These are phyloP conservation scores for Burhinus bistriatus DNA, from an alignment of 2,113 vertebrate species.

Conservation along the genomic window DNA sequence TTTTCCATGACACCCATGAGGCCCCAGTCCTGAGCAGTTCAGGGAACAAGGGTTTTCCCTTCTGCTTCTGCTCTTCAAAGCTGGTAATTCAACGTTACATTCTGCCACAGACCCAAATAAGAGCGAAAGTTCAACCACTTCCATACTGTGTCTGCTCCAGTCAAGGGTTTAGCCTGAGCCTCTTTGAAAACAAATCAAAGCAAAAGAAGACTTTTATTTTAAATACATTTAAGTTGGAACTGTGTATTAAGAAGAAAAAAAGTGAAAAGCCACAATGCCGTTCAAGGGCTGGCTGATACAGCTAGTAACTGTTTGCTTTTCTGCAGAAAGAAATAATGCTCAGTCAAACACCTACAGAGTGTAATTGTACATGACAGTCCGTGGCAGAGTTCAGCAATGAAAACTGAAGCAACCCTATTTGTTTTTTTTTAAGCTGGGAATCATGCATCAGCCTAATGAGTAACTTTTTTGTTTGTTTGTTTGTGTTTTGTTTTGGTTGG, in stretches of 20 bases:
- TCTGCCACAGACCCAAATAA: background rate
- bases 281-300: background rate
- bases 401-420: background rate
- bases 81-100: background rate
- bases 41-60: background rate
- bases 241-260: background rate
- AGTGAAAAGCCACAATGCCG: background rate
- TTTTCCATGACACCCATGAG: background rate
- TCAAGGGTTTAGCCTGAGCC: background rate
- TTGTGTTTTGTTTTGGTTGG: conserved; percentile 45
- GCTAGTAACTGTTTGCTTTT: background rate
- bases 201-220: background rate
- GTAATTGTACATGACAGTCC: conserved; percentile 31
- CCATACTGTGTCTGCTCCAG: background rate
- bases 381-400: conserved; percentile 41
- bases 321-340: background rate
- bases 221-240: background rate
- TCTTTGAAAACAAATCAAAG: background rate
- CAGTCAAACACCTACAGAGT: background rate
- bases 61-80: background rate
- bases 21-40: background rate
- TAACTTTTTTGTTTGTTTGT: conserved; percentile 55
- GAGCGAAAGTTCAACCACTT: conserved; percentile 29
- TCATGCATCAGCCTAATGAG: conserved; percentile 10
- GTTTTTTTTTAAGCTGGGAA: background rate